Conservation (phyloP, 2,797 vertebrate species). For the Xiphophorus birchmanni region DNA sequence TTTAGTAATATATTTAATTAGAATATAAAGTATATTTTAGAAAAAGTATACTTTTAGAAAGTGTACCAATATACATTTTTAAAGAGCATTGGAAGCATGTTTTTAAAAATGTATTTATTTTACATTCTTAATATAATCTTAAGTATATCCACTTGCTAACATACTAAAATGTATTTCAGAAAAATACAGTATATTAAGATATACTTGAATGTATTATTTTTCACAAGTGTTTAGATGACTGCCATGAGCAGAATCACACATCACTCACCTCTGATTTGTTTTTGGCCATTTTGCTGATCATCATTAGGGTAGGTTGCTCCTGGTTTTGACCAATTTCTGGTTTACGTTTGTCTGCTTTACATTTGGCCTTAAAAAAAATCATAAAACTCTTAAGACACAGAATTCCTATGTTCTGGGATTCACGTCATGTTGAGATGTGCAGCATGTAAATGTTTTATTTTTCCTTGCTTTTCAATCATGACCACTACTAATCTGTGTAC, state of each 20-base stretch:
- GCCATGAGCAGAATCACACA: not conserved
- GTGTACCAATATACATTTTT: too few relatives aligned
- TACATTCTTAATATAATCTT: too few relatives aligned
- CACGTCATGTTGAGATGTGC: not conserved
- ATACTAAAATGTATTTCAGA: too few relatives aligned
- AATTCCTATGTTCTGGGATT: not conserved
- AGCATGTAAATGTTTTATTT: not conserved
- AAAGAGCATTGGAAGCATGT: too few relatives aligned
- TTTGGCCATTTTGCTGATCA: not conserved
- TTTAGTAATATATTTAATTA: too few relatives aligned
- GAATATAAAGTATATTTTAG: too few relatives aligned
- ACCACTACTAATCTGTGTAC: not conserved
- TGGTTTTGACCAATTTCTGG: not conserved
- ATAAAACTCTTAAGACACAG: not conserved
- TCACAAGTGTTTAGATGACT: not conserved
- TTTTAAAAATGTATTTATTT: too few relatives aligned
- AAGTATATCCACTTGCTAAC: too few relatives aligned
- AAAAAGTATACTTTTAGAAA: too few relatives aligned
- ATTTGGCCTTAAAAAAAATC: not conserved
- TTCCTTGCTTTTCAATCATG: not conserved
- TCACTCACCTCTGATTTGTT: not conserved
- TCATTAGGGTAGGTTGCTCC: not conserved
- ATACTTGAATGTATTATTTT: too few relatives aligned
- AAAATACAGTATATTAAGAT: too few relatives aligned
- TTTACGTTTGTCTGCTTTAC: not conserved